A percentile compares a stretch with the other conserved stretches of the same genome.
Conservation (phyloP, 2,113 vertebrate genomes). For the Ptilorrhoa leucosticta region DNA sequence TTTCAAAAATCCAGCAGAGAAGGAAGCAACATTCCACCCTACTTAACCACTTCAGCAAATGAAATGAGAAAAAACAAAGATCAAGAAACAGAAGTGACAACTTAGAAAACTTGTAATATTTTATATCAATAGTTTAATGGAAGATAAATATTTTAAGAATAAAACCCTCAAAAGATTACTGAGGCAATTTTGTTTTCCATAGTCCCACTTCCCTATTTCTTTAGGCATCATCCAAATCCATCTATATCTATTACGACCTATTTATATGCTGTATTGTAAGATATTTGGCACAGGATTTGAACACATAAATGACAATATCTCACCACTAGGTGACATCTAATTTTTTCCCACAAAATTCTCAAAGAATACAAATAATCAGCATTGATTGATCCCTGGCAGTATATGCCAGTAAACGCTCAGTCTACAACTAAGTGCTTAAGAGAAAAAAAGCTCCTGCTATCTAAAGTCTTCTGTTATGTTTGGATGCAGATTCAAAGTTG, state of each 20-base stretch:
- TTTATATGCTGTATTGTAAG: not conserved
- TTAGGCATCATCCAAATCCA: not conserved
- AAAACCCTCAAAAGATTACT: not conserved
- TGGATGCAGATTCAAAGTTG: not conserved
- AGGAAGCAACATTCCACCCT: not conserved
- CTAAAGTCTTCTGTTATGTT: not conserved
- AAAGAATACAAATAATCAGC: not conserved
- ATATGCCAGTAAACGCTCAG: not conserved
- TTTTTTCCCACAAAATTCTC: not conserved
- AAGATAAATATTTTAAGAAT: not conserved
- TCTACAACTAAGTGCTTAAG: not conserved
- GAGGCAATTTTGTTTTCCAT: not conserved
- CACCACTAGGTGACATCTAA: not conserved
- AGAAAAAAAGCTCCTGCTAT: not conserved
- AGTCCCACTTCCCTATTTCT: not conserved
- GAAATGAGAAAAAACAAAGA: not conserved
- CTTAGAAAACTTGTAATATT: not conserved
- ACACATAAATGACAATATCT: not conserved
- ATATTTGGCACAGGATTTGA: not conserved
- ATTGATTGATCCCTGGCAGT: not conserved
- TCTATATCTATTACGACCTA: not conserved
- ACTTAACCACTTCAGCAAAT: not conserved
- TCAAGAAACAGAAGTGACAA: not conserved
- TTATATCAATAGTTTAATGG: not conserved
- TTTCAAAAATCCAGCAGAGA: not conserved